Base-by-base conservation (phyloP, 2,113 vertebrate genomes). In the Cynoglossus semilaevis region DNA sequence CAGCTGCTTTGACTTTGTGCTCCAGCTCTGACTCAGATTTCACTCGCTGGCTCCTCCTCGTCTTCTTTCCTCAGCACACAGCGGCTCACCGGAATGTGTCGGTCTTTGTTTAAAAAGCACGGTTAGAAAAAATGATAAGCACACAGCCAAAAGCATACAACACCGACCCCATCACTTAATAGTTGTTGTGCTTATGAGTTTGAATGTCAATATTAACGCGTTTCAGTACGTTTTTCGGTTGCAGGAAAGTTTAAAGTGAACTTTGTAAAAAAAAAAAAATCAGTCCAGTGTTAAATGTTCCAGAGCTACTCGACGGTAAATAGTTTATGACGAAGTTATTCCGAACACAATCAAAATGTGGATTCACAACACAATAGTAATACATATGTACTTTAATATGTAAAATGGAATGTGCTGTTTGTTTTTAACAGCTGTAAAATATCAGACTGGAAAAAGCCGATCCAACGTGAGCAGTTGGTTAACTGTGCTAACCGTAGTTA, bases 1-100 rank as follows among this genome's bases (percentile, higher is more conserved):
- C 82, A 82, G 78, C 85, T 81, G 79, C 77, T 67, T 66, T 1
- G 71, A 84, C 80, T 87, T 74, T 75, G 67, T 70, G 62, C 67
- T 47, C 64, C 72, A 80, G 70, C 74, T 69, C 46, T 15, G 88
- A 83, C 79, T 92, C 91, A 74, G 46, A 69, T 91, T 91, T 90
- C 91, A 89, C 86, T 67, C 60, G 17, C 64, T 82, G 79, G 85
- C 91, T 89, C 91, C 91, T 87, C 91, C 90, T 91, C 79, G 82
- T 85, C 90, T 83, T 89, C 85, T 85, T 86, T 75, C 83, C 75
- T 51, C 58, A 80, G 67, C 76, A 54, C 81, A 58, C n/a, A n/a
- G 50, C 84, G 82, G 70, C 79, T 67, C 54, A 55, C 66, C 82
- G 76, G 87, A 87, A 86, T 88, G 82, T 89, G 80, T 88, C 80